These are phyloP conservation scores for Caenorhabditis tropicalis DNA, from an alignment of 1,140 invertebrate genomes.

Conservation along the genomic window DNA sequence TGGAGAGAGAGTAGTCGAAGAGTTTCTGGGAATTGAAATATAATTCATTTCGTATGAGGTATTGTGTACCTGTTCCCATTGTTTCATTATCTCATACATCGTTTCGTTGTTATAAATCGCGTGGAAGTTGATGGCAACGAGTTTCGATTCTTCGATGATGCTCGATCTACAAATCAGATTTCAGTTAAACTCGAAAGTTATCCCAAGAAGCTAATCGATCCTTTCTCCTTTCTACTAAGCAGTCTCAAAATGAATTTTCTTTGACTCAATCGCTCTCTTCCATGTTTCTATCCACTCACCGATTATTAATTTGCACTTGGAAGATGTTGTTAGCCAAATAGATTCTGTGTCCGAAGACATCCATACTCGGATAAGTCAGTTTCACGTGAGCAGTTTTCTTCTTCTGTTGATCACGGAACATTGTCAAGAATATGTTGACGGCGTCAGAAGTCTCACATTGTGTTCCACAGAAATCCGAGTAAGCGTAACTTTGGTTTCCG, in stretches of 20 bases:
- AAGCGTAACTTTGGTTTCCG: conserved; percentile 64
- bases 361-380: conserved; percentile 70
- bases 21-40: conserved; percentile 61
- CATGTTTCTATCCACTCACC: conserved; percentile 54
- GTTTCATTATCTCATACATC: conserved; percentile 66
- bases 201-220: background rate
- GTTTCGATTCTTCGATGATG: conserved; percentile 62
- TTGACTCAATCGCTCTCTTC: background rate
- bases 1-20: conserved; percentile 62
- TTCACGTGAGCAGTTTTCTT: conserved; percentile 67
- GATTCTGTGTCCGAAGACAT: conserved; percentile 68
- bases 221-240: background rate
- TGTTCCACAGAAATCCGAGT: conserved; percentile 70
- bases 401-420: conserved; percentile 67
- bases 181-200: background rate
- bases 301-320: conserved; percentile 65
- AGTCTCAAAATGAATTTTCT: background rate
- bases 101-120: conserved; percentile 67
- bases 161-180: conserved; percentile 59
- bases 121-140: conserved; percentile 71
- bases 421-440: conserved; percentile 68
- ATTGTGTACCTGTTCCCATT: conserved; percentile 67
- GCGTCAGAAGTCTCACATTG: conserved; percentile 71
- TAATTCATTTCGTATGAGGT: too few relatives aligned
- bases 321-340: conserved; percentile 71